These are phyloP conservation scores for Sebastes aleutianus DNA, from an alignment of 2,797 vertebrate genomes.

Conservation along the genomic window DNA sequence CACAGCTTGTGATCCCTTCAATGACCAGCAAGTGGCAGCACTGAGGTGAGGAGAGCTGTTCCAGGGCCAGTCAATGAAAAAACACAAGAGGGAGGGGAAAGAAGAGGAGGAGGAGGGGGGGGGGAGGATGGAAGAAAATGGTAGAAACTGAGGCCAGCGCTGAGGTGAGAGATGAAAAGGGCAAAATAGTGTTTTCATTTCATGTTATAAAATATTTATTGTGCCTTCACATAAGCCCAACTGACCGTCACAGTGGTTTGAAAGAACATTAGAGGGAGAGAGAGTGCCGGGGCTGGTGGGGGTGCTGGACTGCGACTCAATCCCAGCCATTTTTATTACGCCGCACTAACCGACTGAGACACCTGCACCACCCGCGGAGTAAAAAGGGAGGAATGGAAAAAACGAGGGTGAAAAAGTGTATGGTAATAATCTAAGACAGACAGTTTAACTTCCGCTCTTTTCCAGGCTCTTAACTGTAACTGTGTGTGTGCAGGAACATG, in stretches of 20 bases:
- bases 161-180: constrained; percentile 74
- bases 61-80: constrained; percentile 46
- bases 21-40: constrained; percentile 88
- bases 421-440: constrained; percentile 56
- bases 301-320: constrained; percentile 57
- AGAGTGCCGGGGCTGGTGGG: constrained; percentile 30
- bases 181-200: constrained; percentile 82
- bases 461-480: constrained; percentile 34
- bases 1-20: constrained; percentile 32
- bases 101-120: not conserved
- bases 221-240: constrained; percentile 73
- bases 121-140: constrained; percentile 20
- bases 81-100: not conserved
- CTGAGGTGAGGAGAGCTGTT: constrained; percentile 75
- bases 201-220: constrained; percentile 82
- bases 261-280: constrained; percentile 70
- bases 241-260: constrained; percentile 70
- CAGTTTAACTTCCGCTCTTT: constrained; percentile 51
- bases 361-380: constrained; percentile 53
- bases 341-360: constrained; percentile 47
- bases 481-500: constrained; percentile 54
- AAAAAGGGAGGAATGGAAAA: constrained; percentile 9
- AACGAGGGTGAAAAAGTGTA: not conserved
- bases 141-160: constrained; percentile 52
- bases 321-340: constrained; percentile 70